phyloP scores from a whole-genome alignment of 2,113 vertebrate genomes.

The Neodon shergylaensis region DNA sequence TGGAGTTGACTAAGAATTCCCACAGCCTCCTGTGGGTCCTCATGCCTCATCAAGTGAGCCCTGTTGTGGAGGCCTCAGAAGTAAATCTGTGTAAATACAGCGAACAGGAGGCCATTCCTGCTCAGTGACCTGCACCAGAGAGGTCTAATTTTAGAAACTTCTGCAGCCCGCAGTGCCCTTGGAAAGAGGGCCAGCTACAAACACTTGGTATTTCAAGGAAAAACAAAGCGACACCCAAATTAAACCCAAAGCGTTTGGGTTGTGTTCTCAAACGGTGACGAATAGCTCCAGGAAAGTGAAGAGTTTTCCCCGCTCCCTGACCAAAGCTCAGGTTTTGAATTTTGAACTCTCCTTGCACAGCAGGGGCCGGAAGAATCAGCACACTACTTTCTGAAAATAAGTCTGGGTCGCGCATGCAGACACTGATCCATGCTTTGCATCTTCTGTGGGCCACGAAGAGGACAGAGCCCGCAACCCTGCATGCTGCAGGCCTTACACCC shows the following conservation, averaged over 20 bases:
- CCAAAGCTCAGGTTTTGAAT: background rate
- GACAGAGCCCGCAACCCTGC: background rate
- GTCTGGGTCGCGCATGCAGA: background rate
- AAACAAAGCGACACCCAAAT: background rate
- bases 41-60: constrained; percentile 58
- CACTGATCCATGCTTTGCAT: background rate
- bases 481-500: background rate
- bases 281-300: background rate
- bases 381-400: background rate
- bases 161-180: constrained; percentile 57
- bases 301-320: background rate
- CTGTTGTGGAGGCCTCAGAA: constrained; percentile 67
- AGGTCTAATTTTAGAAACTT: constrained; percentile 85
- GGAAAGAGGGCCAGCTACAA: constrained; percentile 32
- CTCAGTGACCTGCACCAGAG: constrained; percentile 80
- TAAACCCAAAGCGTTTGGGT: background rate
- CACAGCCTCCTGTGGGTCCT: constrained; percentile 7
- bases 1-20: background rate
- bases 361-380: background rate
- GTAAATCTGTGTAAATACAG: constrained; percentile 78
- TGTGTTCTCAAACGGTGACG: background rate
- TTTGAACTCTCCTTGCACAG: background rate
- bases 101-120: constrained; percentile 76
- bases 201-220: background rate
- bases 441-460: background rate